Evolutionary conservation across 2,797 vertebrate genomes (phyloP), one percentile per base, ranked within the genome.

Genomic region (Geotrypetes seraphini): DNA sequence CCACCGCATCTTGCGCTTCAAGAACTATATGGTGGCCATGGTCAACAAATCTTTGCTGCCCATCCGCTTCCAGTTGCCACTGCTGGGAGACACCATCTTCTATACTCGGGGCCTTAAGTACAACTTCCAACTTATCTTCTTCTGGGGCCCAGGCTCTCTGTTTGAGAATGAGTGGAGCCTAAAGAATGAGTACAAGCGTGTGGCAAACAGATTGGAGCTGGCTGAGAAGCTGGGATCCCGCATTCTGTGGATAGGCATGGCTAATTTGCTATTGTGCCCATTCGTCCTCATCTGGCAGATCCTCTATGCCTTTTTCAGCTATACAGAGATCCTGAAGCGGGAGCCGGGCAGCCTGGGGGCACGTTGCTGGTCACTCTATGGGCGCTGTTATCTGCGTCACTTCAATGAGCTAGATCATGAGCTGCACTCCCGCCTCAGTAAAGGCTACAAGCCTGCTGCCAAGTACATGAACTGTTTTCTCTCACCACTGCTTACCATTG

Each of bases 391-490:
- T 69, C 79, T 98, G 36, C 86, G 96, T 8, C 96, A 99, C 64
- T 97, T 99, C 67, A 99, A 99, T 0, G 95, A 99, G 73, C 74
- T 98, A 55, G 96, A 99, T 58, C 94, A 99, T 0, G 93, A 99
- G 64, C 84, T 99, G 48, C 92, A 96, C 70, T 95, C 96, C 0
- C 91, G 96, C 24, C 93, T 99, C 59, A 95, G 78, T 75, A 92
- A 93, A 52, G 96, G 95, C 28, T 99, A 99, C 72, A 97, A 97
- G 60, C 84, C 94, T 1, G 89, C 95, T 33, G 95, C 93, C 61
- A 97, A 96, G 66, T 99, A 99, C 53, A 99, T 99, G 95, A 97
- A 97, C 78, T 98, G 94, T 59, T 99, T 99, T 69, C 83, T 96
- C 55, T 97, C 95, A 3, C 92, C 95, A 0, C 78, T 97, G 46